Conservation (phyloP, 2,113 vertebrate genomes). For the Heterocephalus glaber region DNA sequence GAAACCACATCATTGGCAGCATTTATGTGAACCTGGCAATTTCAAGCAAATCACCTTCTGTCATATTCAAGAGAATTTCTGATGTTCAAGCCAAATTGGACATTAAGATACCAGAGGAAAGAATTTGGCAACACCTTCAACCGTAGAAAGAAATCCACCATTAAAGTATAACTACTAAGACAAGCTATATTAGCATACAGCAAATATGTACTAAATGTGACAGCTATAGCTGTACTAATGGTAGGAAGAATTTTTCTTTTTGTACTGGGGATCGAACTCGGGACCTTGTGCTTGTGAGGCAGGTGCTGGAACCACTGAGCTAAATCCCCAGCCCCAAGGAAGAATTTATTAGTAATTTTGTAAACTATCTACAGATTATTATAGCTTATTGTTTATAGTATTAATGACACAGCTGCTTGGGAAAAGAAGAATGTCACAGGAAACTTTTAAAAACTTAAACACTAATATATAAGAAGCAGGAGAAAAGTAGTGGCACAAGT, state of each 20-base stretch:
- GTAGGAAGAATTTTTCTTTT: neutral
- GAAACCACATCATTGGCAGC: neutral
- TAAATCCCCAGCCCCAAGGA: too few relatives aligned
- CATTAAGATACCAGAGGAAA: too few relatives aligned
- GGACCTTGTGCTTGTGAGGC: too few relatives aligned
- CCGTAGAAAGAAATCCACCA: neutral
- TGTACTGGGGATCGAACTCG: too few relatives aligned
- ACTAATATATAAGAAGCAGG: too few relatives aligned
- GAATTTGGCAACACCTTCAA: too few relatives aligned
- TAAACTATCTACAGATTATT: neutral
- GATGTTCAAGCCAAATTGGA: neutral
- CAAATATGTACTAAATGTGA: neutral
- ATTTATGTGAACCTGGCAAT: neutral
- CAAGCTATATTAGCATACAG: neutral
- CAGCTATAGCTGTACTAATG: neutral
- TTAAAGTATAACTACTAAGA: neutral
- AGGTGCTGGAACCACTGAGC: too few relatives aligned
- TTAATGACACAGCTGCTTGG: neutral
- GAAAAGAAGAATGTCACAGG: too few relatives aligned
- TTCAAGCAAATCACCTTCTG: neutral
- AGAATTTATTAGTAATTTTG: neutral
- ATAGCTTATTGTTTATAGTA: neutral
- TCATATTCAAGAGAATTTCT: too few relatives aligned
- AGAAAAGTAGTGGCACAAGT: too few relatives aligned
- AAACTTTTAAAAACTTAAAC: too few relatives aligned